phyloP scores from a whole-genome alignment of 1,140 invertebrate genomes.

The Neoseiulus cucumeris region DNA sequence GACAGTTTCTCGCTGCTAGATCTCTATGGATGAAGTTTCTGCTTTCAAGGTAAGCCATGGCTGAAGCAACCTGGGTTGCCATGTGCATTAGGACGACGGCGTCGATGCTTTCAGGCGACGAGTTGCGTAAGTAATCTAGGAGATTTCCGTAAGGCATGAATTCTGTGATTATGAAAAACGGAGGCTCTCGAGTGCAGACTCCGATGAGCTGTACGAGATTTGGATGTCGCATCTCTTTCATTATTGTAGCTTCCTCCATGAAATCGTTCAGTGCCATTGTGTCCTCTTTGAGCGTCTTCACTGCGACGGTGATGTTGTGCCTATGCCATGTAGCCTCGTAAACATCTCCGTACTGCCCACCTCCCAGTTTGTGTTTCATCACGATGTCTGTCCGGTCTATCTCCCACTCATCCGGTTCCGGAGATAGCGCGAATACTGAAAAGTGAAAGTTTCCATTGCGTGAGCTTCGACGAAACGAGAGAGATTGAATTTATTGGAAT shows the following conservation, averaged over 20 bases:
- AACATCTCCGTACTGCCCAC: conserved; percentile 95
- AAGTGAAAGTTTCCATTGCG: background rate
- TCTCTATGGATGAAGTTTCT: conserved; percentile 94
- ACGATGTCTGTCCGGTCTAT: conserved; percentile 94
- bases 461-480: background rate
- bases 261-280: conserved; percentile 99
- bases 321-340: conserved; percentile 97
- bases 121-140: conserved; percentile 77
- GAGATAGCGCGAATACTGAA: conserved; percentile 52
- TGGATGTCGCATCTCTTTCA: conserved; percentile 99
- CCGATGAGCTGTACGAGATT: conserved; percentile 92
- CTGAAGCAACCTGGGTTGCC: conserved; percentile 94
- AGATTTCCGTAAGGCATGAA: conserved; percentile 98
- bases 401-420: conserved; percentile 87
- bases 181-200: conserved; percentile 90
- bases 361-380: conserved; percentile 94
- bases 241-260: conserved; percentile 92
- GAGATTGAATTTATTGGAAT: background rate
- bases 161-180: conserved; percentile 98
- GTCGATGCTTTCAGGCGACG: conserved; percentile 67
- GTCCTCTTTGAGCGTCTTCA: conserved; percentile 97
- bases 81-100: conserved; percentile 94
- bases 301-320: conserved; percentile 82
- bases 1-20: conserved; percentile 89
- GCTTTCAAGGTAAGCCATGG: conserved; percentile 94